A percentile compares a stretch with the other conserved stretches of the same genome.
Conservation (phyloP, 2,797 vertebrate genomes). For the Urophycis tenuis region DNA sequence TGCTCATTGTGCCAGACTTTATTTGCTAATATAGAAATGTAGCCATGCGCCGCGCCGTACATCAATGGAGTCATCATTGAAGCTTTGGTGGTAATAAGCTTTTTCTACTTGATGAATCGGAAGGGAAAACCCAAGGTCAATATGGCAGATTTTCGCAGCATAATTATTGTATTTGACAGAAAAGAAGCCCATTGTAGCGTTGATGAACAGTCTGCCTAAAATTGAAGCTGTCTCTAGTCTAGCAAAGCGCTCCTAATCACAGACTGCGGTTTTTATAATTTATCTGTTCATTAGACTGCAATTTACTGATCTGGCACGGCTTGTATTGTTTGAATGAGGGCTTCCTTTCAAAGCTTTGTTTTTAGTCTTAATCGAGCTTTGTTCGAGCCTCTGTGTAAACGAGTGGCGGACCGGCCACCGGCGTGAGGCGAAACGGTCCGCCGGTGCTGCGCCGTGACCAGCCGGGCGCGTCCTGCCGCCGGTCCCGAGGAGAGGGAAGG, state of each 20-base stretch:
- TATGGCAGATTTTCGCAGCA: conserved; percentile 4
- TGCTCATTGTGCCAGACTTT: conserved; percentile 21
- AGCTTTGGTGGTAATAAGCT: conserved; percentile 5
- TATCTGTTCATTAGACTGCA: background rate
- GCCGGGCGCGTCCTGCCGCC: conserved; percentile 18
- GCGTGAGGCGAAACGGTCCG: conserved; percentile 32
- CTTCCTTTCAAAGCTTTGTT: background rate
- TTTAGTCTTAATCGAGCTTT: background rate
- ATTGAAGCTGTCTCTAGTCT: background rate
- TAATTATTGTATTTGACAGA: background rate
- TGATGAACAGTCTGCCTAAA: background rate
- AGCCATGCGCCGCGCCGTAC: background rate
- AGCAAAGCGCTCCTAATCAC: background rate
- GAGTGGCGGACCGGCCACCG: background rate
- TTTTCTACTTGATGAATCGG: conserved; percentile 20
- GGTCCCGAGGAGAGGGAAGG: conserved; percentile 28
- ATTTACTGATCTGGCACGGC: background rate
- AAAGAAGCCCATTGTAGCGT: background rate
- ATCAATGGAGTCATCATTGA: conserved; percentile 9
- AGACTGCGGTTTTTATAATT: background rate
- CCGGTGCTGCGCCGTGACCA: background rate
- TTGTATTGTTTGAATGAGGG: background rate
- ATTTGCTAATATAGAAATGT: conserved; percentile 15
- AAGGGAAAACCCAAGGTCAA: conserved; percentile 23
- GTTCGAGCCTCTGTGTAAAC: background rate